These are phyloP conservation scores for Polypterus senegalus DNA, from an alignment of 2,113 vertebrate genomes.

Conservation along the genomic window DNA sequence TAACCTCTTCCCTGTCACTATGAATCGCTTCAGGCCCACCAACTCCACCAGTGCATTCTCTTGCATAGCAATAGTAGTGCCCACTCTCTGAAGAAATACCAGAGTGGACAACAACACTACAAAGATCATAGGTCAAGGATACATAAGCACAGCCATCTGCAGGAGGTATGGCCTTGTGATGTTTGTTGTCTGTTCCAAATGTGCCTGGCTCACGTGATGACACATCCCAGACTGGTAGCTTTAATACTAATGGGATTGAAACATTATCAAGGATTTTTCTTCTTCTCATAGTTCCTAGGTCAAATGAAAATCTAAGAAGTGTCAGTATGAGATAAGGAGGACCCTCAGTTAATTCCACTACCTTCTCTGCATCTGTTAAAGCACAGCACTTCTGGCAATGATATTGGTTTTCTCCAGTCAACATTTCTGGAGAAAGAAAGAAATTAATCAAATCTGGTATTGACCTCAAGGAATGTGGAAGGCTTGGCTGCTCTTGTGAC, in stretches of 20 bases:
- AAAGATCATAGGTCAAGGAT: conserved; percentile 51
- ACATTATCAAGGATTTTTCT: conserved; percentile 65
- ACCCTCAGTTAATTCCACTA: conserved; percentile 52
- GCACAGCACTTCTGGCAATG: conserved; percentile 57
- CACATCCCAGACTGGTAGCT: conserved; percentile 39
- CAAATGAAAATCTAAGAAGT: conserved; percentile 57
- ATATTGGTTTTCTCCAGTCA: conserved; percentile 63
- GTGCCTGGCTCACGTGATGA: conserved; percentile 16
- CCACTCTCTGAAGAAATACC: conserved; percentile 62
- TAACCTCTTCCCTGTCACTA: fast-evolving
- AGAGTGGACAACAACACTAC: conserved; percentile 61
- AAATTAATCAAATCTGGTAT: conserved; percentile 64
- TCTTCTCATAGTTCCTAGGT: conserved; percentile 54
- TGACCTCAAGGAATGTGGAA: conserved; percentile 37
- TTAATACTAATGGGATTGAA: conserved; percentile 50
- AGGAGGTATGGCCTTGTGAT: neutral
- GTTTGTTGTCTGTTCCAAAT: conserved; percentile 11
- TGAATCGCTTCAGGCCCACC: fast-evolving
- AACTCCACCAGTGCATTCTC: conserved; percentile 35
- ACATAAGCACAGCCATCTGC: conserved; percentile 19
- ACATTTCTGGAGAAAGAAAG: conserved; percentile 55
- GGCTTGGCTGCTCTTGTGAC: conserved; percentile 8
- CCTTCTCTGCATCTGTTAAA: conserved; percentile 60
- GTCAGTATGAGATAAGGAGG: conserved; percentile 66
- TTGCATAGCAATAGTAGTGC: conserved; percentile 69